Evolutionary conservation across 2,113 vertebrate genomes (phyloP), one percentile per base, ranked within the genome.

Genomic region (Dendrocopos noguchii): DNA sequence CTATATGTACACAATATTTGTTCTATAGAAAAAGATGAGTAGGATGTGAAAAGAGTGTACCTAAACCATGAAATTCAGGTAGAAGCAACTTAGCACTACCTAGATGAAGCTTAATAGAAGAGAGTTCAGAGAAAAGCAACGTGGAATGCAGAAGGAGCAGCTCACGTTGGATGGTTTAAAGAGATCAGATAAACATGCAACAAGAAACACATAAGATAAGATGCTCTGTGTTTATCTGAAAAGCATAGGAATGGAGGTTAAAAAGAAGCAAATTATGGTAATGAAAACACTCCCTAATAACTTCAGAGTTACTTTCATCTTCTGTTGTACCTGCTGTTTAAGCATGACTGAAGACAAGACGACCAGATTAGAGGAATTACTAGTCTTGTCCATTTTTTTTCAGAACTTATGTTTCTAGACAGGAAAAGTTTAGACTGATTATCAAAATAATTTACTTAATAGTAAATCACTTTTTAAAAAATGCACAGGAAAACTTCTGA

Each of bases 121-220:
- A 29, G 4, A 47, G 21, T 56, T 82, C 39, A 74, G 79, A 83
- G 61, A 74, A 78, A 10, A 61, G 15, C 42, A 33, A 1, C 29
- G 25, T 0, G 2, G 31, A 47, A 47, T 31, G 47, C 29, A 83
- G 33, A 90, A 27, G 27, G 28, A 60, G 7, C 29, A 77, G 34
- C 17, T 72, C 17, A 2, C 2, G 3, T 59, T 8, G 25, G 28
- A 61, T 78, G 53, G 33, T 50, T 93, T 83, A 56, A 56, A 67
- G 60, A 90, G 75, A n/a, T 90, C 80, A 74, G 20, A 28, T 67
- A 42, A 60, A 80, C 42, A 29, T 50, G 64, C 42, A 93, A 63
- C 60, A 59, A 74, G 72, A 95, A 93, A 92, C 67, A 50, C 87
- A 15, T 34, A 55, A 75, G 77, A 88, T 90, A 75, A 81, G 27